Conservation (phyloP, 2,888 invertebrate species). For the Philaethria dido region DNA sequence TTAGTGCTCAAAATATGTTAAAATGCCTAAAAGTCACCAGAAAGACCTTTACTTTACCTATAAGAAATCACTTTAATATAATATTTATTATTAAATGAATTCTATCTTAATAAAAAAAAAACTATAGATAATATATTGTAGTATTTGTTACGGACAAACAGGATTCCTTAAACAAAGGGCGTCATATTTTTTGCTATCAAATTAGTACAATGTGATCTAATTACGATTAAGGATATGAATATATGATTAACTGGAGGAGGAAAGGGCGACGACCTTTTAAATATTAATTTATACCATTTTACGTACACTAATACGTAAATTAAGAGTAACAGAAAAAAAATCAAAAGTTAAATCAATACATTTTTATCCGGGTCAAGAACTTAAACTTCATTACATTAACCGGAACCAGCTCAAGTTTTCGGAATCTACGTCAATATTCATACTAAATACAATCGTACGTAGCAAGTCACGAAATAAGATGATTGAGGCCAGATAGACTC, state of each 20-base stretch:
- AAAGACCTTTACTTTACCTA: no score
- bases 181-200: no score
- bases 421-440: slow-evolving; percentile 10
- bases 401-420: slow-evolving; percentile 19
- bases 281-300: background rate
- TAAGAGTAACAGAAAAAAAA: background rate
- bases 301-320: background rate
- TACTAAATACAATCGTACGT: slow-evolving; percentile 9
- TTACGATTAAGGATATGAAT: background rate
- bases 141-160: no score
- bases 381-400: slow-evolving; percentile 10
- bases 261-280: background rate
- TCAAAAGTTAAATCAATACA: background rate
- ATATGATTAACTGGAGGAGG: background rate
- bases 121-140: no score
- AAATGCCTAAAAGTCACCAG: no score
- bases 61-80: no score
- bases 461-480: slow-evolving; percentile 27
- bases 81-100: no score
- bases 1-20: no score
- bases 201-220: no score
- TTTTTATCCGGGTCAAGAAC: slow-evolving; percentile 27
- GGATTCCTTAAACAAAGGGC: no score
- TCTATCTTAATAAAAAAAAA: no score
- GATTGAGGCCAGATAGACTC: slow-evolving; percentile 21